Evolutionary conservation across 2,113 vertebrate species (phyloP), one percentile per base, ranked within the genome.

Genomic region (Zeus faber): DNA sequence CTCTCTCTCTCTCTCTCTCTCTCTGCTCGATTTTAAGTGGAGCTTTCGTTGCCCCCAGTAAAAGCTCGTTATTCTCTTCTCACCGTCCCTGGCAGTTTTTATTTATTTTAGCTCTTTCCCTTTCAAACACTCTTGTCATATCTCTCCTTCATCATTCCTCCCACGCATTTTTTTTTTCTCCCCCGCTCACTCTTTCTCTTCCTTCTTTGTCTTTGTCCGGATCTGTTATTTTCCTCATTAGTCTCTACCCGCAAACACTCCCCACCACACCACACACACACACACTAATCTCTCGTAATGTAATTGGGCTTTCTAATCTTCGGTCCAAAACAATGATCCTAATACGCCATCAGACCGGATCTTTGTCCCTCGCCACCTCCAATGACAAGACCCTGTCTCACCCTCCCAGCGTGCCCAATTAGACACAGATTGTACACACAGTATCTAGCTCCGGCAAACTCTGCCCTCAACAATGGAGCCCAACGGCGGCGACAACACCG

Each of bases 251-350:
- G n/a, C n/a, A n/a, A n/a, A n/a, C n/a, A n/a, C n/a, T n/a, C n/a
- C n/a, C n/a, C n/a, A n/a, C n/a, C n/a, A n/a, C n/a, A n/a, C n/a
- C 18, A 31, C 27, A 27, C 53, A 37, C 52, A 25, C 23, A 49
- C 29, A 43, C 17, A 6, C 22, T 43, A 24, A 3, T 81, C 71
- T 65, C 75, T 4, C 18, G 33, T 80, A 74, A 67, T 81, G 74
- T 76, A 81, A 81, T 81, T 78, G 74, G 55, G 26, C 58, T 67
- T 17, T 52, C 21, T 80, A 70, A 73, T 82, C 56, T 74, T 56
- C 49, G 48, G 39, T 69, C 64, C 41, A 67, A 47, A 53, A 67
- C 67, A 78, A 68, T 69, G 49, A 58, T 31, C 11, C 20, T 52
- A 52, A 52, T 37, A 77, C 60, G 60, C 54, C 51, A 62, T 31